Evolutionary conservation across 2,797 vertebrate species (phyloP).

Genomic region (Philypnodon macrostomus): DNA sequence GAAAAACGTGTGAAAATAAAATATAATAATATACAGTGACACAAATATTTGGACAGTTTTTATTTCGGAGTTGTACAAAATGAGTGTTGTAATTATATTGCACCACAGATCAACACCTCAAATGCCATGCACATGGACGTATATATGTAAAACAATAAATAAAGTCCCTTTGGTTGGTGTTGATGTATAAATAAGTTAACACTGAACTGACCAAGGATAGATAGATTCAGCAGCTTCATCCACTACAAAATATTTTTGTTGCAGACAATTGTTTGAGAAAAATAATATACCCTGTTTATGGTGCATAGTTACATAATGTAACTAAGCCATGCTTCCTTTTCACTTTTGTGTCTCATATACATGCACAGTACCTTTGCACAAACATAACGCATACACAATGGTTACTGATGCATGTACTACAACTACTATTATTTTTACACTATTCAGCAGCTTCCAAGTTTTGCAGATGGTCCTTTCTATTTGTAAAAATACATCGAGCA

Average conservation of each 20-base stretch:
- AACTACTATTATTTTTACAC: neutral
- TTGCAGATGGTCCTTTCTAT: slow-evolving; percentile 84
- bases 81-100: slow-evolving; percentile 34
- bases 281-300: slow-evolving; percentile 11
- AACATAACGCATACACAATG: neutral
- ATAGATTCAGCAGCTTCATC: slow-evolving; percentile 6
- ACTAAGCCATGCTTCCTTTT: slow-evolving; percentile 18
- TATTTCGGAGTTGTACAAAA: too few species aligned
- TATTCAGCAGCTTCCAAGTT: slow-evolving; percentile 36
- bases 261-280: too few species aligned
- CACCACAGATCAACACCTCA: slow-evolving; percentile 18
- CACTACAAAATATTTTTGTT: slow-evolving; percentile 18
- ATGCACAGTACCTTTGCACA: neutral
- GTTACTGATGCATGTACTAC: neutral
- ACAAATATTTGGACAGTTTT: too few species aligned
- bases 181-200: slow-evolving; percentile 22
- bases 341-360: neutral
- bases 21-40: too few species aligned
- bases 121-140: slow-evolving; percentile 10
- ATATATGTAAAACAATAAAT: slow-evolving; percentile 18
- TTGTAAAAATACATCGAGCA: slow-evolving; percentile 85
- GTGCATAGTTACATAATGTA: slow-evolving; percentile 18
- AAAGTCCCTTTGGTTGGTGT: slow-evolving; percentile 43
- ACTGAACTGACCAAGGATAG: too few species aligned
- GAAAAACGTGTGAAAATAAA: too few species aligned